Evolutionary conservation across 30 jellyfish, hydroid and myxozoan genomes (phyloP).

Genomic region (Morbakka virulenta): DNA sequence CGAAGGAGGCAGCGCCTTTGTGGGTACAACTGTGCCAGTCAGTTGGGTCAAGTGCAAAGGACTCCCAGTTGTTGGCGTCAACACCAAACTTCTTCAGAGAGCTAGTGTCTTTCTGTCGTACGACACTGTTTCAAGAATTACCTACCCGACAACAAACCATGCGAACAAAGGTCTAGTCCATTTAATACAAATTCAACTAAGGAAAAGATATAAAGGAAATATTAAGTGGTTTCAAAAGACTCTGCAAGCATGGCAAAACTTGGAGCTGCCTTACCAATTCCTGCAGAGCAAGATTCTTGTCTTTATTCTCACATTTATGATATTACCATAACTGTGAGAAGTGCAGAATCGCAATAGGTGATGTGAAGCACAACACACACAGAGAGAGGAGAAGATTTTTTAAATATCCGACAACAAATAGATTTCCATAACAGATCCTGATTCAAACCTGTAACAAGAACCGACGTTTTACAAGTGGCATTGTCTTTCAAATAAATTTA

Average conservation of each 20-base stretch:
- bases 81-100: too few relatives aligned
- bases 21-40: too few relatives aligned
- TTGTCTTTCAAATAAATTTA: conserved; percentile 37
- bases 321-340: too few relatives aligned
- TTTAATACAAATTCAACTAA: conserved; percentile 20
- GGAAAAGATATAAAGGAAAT: conserved; percentile 13
- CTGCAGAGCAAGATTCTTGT: conserved; percentile 16
- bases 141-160: conserved; percentile 48
- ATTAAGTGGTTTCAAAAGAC: conserved; percentile 13
- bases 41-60: too few relatives aligned
- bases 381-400: too few relatives aligned
- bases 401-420: conserved; percentile 16
- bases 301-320: too few relatives aligned
- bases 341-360: too few relatives aligned
- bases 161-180: conserved; percentile 37
- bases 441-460: conserved; percentile 22
- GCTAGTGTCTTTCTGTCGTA: too few relatives aligned
- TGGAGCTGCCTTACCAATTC: conserved; percentile 56
- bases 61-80: too few relatives aligned
- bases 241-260: conserved; percentile 55
- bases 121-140: conserved; percentile 39
- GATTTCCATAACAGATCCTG: conserved; percentile 39
- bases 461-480: conserved; percentile 42
- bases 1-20: too few relatives aligned
- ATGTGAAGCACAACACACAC: too few relatives aligned